Base-by-base conservation (phyloP, 1,140 invertebrate genomes). In the Sipha flava region DNA sequence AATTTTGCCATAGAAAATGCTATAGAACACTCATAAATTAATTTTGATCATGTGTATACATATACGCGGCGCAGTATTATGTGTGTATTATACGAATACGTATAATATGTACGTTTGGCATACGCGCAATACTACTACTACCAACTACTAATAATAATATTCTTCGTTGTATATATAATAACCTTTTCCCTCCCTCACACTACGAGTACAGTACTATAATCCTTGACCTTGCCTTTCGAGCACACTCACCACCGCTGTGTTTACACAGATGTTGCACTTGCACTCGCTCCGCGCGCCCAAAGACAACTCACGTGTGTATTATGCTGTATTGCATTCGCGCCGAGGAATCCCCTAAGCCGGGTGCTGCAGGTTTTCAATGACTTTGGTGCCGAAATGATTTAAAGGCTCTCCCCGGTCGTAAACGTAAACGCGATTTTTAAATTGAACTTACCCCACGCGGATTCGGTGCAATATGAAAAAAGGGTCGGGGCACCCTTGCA, bases 191-290 rank as follows among this genome's bases (percentile, higher is more conserved):
- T n/a, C n/a, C n/a, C n/a, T n/a, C n/a, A n/a, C 37, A 5, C 62
- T n/a, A 1, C n/a, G 9, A 5, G 18, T 31, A 9, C 31, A n/a
- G n/a, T 14, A 26, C n/a, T 21, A 2, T 75, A 77, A 77, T 77
- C 73, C 73, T 77, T 77, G 73, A 77, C 73, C 73, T 77, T 77
- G 73, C 49, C 6, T 59, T 16, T 6, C 37, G 34, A 43, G 52
- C 73, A 77, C 73, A 77, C 43, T 37, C 52, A 21, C 16, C 47
- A 10, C 2, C 31, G 3, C 0, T 3, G 45, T 77, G 34, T 77
- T 77, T 52, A 77, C 73, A 77, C 73, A 77, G 73, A 77, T 77
- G 73, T 77, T 59, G 34, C 73, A 77, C 73, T 40, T 75, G 70
- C 70, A 54, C 26, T 70, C 14, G 31, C 37, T 40, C 5, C 37